Conservation (phyloP, 2,888 invertebrate species). For the Nephrotoma appendiculata region DNA sequence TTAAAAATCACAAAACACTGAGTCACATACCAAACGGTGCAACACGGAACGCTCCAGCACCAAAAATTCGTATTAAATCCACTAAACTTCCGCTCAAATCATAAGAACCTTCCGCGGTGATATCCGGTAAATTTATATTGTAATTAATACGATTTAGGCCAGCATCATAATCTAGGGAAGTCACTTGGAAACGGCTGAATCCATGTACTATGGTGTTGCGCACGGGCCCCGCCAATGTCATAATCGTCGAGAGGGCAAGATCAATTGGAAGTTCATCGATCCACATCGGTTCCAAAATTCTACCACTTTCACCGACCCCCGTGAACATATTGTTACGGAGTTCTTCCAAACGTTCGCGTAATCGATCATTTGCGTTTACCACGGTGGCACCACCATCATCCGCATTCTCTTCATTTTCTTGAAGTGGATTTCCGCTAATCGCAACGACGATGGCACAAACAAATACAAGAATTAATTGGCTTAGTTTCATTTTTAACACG, state of each 20-base stretch:
- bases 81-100: neutral
- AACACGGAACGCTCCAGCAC: neutral
- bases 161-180: neutral
- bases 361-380: neutral
- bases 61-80: conserved; percentile 2
- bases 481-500: neutral
- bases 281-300: neutral
- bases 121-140: neutral
- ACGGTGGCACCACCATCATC: neutral
- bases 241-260: neutral
- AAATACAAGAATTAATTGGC: neutral
- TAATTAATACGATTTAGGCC: neutral
- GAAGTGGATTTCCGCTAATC: neutral
- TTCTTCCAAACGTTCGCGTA: neutral
- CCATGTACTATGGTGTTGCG: neutral
- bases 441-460: neutral
- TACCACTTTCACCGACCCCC: neutral
- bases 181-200: neutral
- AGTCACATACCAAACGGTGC: neutral
- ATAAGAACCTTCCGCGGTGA: neutral
- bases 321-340: neutral
- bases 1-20: neutral
- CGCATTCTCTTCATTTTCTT: neutral
- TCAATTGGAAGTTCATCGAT: neutral
- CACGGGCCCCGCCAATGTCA: neutral